Evolutionary conservation across 2,888 invertebrate genomes (phyloP).

Genomic region (Oegoconia quadripuncta): DNA sequence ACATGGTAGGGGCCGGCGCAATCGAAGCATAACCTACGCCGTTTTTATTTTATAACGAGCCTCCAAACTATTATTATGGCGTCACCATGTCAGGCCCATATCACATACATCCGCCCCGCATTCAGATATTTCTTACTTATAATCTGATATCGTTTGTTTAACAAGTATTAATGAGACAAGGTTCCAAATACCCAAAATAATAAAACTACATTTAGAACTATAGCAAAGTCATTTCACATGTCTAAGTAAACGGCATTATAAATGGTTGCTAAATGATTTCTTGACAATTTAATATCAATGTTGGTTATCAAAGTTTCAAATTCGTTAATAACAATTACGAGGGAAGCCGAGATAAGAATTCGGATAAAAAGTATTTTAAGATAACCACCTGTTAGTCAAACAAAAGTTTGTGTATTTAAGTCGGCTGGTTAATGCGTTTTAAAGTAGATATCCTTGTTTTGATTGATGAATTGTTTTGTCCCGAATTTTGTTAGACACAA

Average conservation of each 20-base stretch:
- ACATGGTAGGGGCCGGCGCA: conserved; percentile 47
- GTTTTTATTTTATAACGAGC: conserved; percentile 72
- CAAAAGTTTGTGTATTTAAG: conserved; percentile 41
- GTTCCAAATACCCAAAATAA: conserved; percentile 29
- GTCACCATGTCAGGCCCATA: conserved; percentile 72
- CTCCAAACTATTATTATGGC: conserved; percentile 69
- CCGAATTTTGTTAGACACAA: conserved; percentile 45
- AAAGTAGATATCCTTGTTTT: conserved; percentile 70
- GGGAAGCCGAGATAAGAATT: conserved; percentile 45
- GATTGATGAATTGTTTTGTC: conserved; percentile 66
- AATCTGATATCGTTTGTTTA: conserved; percentile 61
- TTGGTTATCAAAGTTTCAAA: conserved; percentile 44
- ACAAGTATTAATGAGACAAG: conserved; percentile 37
- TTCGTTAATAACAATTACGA: conserved; percentile 63
- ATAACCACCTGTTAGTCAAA: conserved; percentile 29
- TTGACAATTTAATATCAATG: conserved; percentile 71
- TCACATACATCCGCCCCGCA: conserved; percentile 71
- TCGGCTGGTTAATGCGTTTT: conserved; percentile 59
- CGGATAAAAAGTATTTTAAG: conserved; percentile 22
- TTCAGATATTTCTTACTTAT: conserved; percentile 48
- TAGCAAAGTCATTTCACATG: conserved; percentile 27
- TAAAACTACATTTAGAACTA: conserved; percentile 29
- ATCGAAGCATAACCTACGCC: conserved; percentile 66
- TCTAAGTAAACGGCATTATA: conserved; percentile 48
- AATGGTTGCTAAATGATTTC: conserved; percentile 61